Evolutionary conservation across 1,140 invertebrate species (phyloP).

Genomic region (Matsumurasca onukii): DNA sequence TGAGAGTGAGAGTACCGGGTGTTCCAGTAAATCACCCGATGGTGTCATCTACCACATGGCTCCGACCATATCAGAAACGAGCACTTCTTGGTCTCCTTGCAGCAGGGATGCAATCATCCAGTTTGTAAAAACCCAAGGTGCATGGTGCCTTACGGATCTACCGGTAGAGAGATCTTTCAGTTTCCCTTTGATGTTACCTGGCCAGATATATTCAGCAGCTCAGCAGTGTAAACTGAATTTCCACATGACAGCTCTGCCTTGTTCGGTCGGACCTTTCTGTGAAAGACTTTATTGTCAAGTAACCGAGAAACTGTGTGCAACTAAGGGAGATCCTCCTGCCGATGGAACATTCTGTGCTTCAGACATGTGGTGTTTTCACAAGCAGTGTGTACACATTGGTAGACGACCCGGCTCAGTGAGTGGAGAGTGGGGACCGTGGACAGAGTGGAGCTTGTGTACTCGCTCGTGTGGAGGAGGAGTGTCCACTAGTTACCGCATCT

Average conservation of each 20-base stretch:
- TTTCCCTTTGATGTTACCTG: constrained; percentile 61
- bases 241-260: constrained; percentile 31
- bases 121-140: constrained; percentile 49
- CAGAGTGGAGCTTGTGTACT: constrained; percentile 65
- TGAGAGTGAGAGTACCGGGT: constrained; percentile 50
- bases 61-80: constrained; percentile 59
- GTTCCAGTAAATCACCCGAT: constrained; percentile 47
- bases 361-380: constrained; percentile 63
- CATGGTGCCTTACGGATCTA: constrained; percentile 61
- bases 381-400: constrained; percentile 62
- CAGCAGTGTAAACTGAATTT: constrained; percentile 60
- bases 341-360: constrained; percentile 68
- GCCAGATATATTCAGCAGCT: constrained; percentile 68
- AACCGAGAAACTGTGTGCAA: constrained; percentile 55
- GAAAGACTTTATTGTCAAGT: constrained; percentile 58
- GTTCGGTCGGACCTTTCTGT: constrained; percentile 49
- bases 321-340: constrained; percentile 59
- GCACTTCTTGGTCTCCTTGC: constrained; percentile 65
- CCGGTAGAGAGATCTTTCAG: constrained; percentile 54
- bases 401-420: constrained; percentile 60
- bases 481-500: constrained; percentile 70
- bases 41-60: constrained; percentile 57
- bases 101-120: constrained; percentile 61
- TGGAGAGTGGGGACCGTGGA: constrained; percentile 66
- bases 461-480: constrained; percentile 86